Base-by-base conservation (phyloP, 2,888 invertebrate genomes). In the Deroplatys truncata region DNA sequence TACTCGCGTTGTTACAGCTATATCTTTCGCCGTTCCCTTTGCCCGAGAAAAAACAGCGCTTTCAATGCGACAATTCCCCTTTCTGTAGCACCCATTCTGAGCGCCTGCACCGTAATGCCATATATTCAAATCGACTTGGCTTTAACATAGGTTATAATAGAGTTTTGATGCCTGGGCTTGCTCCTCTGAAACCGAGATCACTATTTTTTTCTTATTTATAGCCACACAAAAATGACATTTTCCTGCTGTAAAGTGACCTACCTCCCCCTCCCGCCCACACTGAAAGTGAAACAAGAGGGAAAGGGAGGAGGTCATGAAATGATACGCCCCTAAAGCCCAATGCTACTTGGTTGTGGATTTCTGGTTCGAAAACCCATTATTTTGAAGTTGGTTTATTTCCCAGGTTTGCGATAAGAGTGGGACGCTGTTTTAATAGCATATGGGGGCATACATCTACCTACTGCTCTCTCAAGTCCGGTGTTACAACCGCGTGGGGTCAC, bases 221-320 rank as follows among this genome's bases (percentile, higher is more conserved):
- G 89, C 90, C 89, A 82, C 90, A 90, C 89, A 89, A 85, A 90
- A 90, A 90, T 90, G 90, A 90, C 90, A 90, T 83, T 90, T 90
- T 90, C 88, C 90, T 87, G 84, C 84, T 88, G 35, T 83, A 87
- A 87, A 87, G 82, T 87, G 83, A 83, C 87, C 87, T 31, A 13
- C 72, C 82, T 43, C 20, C 28, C 86, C 28, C 56, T 20, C 56
- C 20, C 25, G 29, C 72, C 83, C 87, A 82, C 82, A 82, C 82
- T 87, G 87, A 31, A 72, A 56, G 86, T 85, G 28, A 49, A 28
- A 85, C 84, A 84, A 35, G 35, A 84, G 84, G 84, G 25, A 10
- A 49, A 31, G 43, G 85, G 28, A 35, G 31, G 13, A 25, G 16
- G 31, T 82, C 72, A 87, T 87, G 87, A 83, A 87, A 87, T 87